Evolutionary conservation across 2,797 vertebrate genomes (phyloP).

Genomic region (Rhinoraja longicauda): DNA sequence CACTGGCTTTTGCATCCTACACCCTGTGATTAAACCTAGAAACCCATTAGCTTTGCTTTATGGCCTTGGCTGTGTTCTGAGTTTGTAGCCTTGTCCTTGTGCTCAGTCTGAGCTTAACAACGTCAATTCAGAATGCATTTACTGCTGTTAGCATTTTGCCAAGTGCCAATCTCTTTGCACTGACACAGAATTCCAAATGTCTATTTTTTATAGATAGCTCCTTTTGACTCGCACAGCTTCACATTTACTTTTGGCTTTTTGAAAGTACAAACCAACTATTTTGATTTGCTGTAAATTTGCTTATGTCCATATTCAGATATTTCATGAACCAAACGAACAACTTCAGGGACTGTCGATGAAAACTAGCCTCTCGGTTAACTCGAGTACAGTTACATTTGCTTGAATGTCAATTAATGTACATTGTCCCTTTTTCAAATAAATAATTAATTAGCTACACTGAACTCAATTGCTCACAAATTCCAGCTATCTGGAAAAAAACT

Average conservation of each 20-base stretch:
- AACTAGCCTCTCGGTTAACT: no score
- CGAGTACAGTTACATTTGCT: no score
- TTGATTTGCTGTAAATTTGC: neutral
- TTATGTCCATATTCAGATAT: neutral
- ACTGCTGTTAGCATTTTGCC: neutral
- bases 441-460: no score
- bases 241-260: neutral
- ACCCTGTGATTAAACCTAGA: neutral
- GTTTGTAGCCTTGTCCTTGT: neutral
- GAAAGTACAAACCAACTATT: neutral
- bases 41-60: neutral
- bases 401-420: no score
- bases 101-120: no score
- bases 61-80: neutral
- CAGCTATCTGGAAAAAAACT: no score
- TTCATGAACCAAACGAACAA: neutral
- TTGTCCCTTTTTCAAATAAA: no score
- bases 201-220: neutral
- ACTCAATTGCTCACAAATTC: neutral
- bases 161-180: neutral
- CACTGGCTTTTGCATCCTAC: neutral
- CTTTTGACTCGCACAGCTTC: neutral
- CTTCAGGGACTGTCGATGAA: no score
- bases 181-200: neutral
- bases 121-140: neutral